A percentile compares a stretch with the other conserved stretches of the same genome.
Conservation (phyloP, 2,113 vertebrate species). For the Dasyurus viverrinus region DNA sequence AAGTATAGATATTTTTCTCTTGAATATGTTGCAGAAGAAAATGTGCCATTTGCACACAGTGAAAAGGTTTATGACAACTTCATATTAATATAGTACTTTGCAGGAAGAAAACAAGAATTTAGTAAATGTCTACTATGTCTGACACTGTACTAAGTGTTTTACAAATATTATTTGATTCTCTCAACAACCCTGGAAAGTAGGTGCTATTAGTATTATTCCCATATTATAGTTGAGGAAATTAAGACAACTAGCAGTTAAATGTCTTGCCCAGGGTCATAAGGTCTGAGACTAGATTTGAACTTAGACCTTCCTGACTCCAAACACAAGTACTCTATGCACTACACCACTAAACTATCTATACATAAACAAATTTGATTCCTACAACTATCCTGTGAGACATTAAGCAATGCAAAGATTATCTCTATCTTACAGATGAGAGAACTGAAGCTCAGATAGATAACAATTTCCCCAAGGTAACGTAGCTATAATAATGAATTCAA, state of each 20-base stretch:
- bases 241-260: neutral
- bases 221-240: neutral
- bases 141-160: neutral
- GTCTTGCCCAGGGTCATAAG: neutral
- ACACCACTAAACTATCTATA: neutral
- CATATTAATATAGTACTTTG: neutral
- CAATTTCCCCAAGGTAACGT: neutral
- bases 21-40: neutral
- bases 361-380: neutral
- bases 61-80: neutral
- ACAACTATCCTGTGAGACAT: neutral
- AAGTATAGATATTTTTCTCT: slow-evolving; percentile 29
- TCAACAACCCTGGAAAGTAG: neutral
- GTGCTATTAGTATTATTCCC: neutral
- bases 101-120: neutral
- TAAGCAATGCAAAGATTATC: neutral
- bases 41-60: neutral
- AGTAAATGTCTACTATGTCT: neutral
- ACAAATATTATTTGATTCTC: neutral
- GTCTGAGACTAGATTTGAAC: neutral
- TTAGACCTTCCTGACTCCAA: neutral
- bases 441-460: neutral
- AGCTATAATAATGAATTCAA: neutral
- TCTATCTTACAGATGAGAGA: neutral
- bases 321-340: neutral